A percentile compares a stretch with the other conserved stretches of the same genome.
These are phyloP conservation scores for Dicyrtomina minuta DNA, from an alignment of 2,888 invertebrate genomes.

Conservation along the genomic window DNA sequence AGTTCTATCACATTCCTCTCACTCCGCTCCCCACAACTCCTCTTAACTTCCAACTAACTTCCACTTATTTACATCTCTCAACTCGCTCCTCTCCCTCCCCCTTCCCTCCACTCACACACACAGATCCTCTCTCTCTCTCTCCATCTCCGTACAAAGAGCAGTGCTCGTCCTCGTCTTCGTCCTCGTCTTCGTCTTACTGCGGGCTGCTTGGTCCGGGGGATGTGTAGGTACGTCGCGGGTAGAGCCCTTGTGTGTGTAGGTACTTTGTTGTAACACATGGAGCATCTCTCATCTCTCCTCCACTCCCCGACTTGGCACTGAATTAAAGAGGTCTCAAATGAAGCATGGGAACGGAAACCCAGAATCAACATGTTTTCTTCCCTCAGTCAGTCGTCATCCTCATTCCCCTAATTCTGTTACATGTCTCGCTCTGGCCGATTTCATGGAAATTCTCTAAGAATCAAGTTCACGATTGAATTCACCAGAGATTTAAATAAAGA, in stretches of 20 bases:
- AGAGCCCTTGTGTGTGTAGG: too few relatives aligned
- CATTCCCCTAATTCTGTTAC: neutral
- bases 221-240: too few relatives aligned
- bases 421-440: constrained; percentile 13
- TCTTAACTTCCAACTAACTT: too few relatives aligned
- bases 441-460: constrained; percentile 20
- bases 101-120: neutral
- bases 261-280: constrained; percentile 1
- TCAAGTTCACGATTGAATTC: constrained; percentile 9
- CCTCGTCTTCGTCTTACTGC: too few relatives aligned
- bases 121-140: neutral
- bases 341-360: constrained; percentile 21
- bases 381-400: neutral
- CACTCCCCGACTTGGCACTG: constrained; percentile 30
- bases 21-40: too few relatives aligned
- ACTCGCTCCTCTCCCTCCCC: neutral
- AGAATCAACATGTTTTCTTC: constrained; percentile 35
- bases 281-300: neutral
- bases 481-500: constrained; percentile 13
- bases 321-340: constrained; percentile 36
- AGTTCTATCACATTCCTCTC: too few relatives aligned
- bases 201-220: too few relatives aligned
- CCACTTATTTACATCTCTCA: constrained; percentile 3
- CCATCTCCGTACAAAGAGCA: neutral
- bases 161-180: neutral